phyloP scores from a whole-genome alignment of 1,140 invertebrate genomes.

The Thalassaphorura encarpata region DNA sequence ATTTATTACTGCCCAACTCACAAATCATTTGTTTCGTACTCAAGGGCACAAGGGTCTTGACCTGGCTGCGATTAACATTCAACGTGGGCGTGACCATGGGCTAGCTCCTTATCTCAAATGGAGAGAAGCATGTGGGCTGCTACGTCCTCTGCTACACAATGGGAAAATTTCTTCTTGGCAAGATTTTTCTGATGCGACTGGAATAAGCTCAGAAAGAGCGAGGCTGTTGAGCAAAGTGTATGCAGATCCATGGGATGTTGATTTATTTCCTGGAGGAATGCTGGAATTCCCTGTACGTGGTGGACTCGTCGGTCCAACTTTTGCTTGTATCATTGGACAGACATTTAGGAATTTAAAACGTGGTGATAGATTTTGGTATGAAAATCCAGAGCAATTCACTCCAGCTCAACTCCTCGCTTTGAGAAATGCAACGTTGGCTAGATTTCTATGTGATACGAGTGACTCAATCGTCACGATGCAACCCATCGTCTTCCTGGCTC shows the following conservation, averaged over 20 bases:
- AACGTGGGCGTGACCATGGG: conserved; percentile 73
- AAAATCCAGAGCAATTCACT: conserved; percentile 66
- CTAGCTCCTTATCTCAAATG: conserved; percentile 70
- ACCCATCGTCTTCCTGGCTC: conserved; percentile 35
- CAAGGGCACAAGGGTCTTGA: conserved; percentile 42
- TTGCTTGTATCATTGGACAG: conserved; percentile 90
- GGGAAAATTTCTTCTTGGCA: background rate
- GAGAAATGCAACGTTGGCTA: conserved; percentile 53
- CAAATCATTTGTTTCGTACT: conserved; percentile 78
- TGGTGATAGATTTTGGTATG: conserved; percentile 52
- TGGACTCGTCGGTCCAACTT: conserved; percentile 85
- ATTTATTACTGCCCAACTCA: conserved; percentile 68
- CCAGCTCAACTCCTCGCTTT: conserved; percentile 50
- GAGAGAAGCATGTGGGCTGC: conserved; percentile 67
- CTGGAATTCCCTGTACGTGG: conserved; percentile 72
- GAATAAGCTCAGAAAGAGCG: conserved; percentile 1
- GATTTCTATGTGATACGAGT: conserved; percentile 57
- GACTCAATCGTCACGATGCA: conserved; percentile 43
- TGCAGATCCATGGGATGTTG: conserved; percentile 38
- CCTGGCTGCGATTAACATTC: conserved; percentile 49
- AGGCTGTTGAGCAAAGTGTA: conserved; percentile 46
- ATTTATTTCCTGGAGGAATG: conserved; percentile 52
- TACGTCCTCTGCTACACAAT: conserved; percentile 4
- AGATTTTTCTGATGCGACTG: background rate
- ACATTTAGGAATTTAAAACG: conserved; percentile 76